Conservation (phyloP, 2,888 invertebrate genomes). For the Papilio protenor region DNA sequence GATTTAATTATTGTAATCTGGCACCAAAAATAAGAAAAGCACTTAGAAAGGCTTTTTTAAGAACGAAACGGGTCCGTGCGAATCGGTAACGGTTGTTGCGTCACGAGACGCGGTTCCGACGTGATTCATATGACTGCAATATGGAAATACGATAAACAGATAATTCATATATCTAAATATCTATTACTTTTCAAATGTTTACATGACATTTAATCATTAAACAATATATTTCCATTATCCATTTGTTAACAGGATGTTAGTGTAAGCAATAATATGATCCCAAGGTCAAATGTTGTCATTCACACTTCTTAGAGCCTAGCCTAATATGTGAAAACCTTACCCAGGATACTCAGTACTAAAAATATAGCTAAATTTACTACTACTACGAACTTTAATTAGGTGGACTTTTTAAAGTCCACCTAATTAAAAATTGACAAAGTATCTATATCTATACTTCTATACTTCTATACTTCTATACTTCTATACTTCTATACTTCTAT, state of each 20-base stretch:
- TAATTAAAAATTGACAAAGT: too few relatives aligned
- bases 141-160: slow-evolving; percentile 34
- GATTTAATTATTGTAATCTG: slow-evolving; percentile 3
- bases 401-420: too few relatives aligned
- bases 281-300: background rate
- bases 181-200: background rate
- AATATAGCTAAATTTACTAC: too few relatives aligned
- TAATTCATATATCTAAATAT: slow-evolving; percentile 19
- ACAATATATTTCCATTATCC: slow-evolving; percentile 8
- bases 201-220: slow-evolving; percentile 4
- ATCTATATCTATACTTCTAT: too few relatives aligned
- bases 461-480: too few relatives aligned
- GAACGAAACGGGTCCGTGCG: slow-evolving; percentile 59
- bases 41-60: slow-evolving; percentile 43
- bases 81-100: slow-evolving; percentile 71
- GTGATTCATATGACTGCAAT: slow-evolving; percentile 32
- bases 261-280: background rate
- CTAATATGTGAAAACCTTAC: background rate
- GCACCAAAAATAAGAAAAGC: slow-evolving; percentile 21
- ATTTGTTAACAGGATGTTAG: slow-evolving; percentile 8
- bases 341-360: too few relatives aligned
- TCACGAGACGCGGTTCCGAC: slow-evolving; percentile 52
- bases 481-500: too few relatives aligned
- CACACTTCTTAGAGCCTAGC: background rate
- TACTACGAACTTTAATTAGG: too few relatives aligned